A percentile compares a stretch with the other conserved stretches of the same genome.
These are phyloP conservation scores for Bombyx mandarina DNA, from an alignment of 1,140 invertebrate genomes.

Conservation along the genomic window DNA sequence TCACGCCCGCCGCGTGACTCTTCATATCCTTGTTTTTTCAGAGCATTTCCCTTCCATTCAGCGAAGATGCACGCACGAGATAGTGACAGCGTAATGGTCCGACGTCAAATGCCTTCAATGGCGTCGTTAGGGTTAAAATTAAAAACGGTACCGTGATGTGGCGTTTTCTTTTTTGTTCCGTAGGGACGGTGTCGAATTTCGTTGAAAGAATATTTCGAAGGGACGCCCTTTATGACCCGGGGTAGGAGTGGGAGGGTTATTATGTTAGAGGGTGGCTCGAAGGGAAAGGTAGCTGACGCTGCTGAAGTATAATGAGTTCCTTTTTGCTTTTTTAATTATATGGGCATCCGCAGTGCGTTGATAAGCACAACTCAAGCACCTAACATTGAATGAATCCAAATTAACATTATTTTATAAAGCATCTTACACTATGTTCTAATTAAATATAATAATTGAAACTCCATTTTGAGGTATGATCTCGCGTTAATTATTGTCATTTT, in stretches of 20 bases:
- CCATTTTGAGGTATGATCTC: too few species aligned
- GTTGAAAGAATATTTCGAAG: constrained; percentile 63
- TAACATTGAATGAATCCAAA: too few species aligned
- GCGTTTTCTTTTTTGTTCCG: constrained; percentile 62
- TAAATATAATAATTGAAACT: too few species aligned
- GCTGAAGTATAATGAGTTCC: constrained; percentile 59
- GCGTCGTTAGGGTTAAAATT: constrained; percentile 63
- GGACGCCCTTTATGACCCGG: constrained; percentile 44
- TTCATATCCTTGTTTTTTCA: constrained; percentile 13
- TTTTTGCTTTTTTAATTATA: constrained; percentile 55
- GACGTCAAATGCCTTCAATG: constrained; percentile 47
- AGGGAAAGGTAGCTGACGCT: constrained; percentile 32
- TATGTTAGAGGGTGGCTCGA: constrained; percentile 38
- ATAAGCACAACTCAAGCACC: not conserved
- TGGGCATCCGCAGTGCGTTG: constrained; percentile 11
- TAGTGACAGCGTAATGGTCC: constrained; percentile 51
- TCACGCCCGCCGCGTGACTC: too few species aligned
- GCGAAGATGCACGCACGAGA: constrained; percentile 48
- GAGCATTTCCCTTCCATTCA: constrained; percentile 37
- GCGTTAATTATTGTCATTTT: too few species aligned
- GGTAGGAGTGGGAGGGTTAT: constrained; percentile 51
- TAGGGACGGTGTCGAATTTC: constrained; percentile 48
- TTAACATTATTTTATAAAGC: too few species aligned
- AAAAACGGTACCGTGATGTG: constrained; percentile 60
- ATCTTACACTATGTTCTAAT: too few species aligned